Base-by-base conservation (phyloP, 2,888 invertebrate genomes). In the Cheilosia pagana region DNA sequence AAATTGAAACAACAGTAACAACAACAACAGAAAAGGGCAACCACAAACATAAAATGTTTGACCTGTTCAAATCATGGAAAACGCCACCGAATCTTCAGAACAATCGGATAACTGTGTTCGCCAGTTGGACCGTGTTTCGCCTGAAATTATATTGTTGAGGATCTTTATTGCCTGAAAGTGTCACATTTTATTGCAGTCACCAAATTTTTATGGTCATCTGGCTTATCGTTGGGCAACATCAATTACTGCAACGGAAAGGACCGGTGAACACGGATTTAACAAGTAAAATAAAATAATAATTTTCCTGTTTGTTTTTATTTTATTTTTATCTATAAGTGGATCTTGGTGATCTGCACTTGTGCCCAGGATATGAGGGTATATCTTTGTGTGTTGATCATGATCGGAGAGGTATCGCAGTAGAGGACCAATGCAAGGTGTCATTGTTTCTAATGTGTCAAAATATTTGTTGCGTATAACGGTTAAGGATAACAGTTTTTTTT, bases 141-240 rank as follows among this genome's bases (percentile, higher is more conserved):
- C 63, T 76, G 85, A 85, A 85, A 85, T 85, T 85, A 85, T 85
- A 85, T 85, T 85, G 85, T 85, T 62, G 81, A 81, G 71, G 81
- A 85, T 85, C 85, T 85, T 85, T 85, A 85, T 85, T 85, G 75
- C 79, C 52, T 76, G 21, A 83, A 79, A 85, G 85, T 85, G 85
- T 85, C 85, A 85, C 85, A 85, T 85, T 85, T 85, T 85, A 85
- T 85, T 81, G 85, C 85, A 79, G 75, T 76, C 81, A 81, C 85
- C 81, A 81, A 76, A 81, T 85, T 85, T 81, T 85, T 81, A 85
- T 81, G 85, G 85, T 67, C 81, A 85, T 75, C 75, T 52, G 16
- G 19, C 81, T 85, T 85, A 85, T 85, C 85, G n/a, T n/a, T 41
- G 71, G 25, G 25, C 75, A 81, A 59, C 65, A 85, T 85, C 85